Percentiles rank a stretch among this genome's conserved stretches.
These are phyloP conservation scores for Panthera uncia DNA, from an alignment of 2,113 vertebrate species.

Conservation along the genomic window DNA sequence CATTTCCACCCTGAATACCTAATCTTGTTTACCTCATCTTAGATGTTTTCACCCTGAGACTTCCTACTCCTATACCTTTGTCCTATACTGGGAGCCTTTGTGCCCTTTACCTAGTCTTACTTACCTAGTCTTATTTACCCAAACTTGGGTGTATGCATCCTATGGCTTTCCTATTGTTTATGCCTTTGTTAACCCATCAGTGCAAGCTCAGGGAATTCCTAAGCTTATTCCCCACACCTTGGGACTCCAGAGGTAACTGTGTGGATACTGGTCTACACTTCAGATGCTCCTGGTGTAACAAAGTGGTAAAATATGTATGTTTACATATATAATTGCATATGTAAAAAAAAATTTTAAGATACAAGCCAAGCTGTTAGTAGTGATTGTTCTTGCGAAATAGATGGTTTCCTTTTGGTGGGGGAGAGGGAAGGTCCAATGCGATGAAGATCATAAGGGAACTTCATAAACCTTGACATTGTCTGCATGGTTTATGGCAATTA, in stretches of 20 bases:
- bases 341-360: not conserved
- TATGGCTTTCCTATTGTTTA: no score
- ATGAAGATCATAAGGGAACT: not conserved
- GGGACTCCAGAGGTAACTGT: not conserved
- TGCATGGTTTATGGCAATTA: not conserved
- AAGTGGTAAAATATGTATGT: not conserved
- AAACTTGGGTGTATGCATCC: no score
- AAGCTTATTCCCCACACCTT: not conserved
- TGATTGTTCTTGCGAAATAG: no score
- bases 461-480: not conserved
- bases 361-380: not conserved
- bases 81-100: no score
- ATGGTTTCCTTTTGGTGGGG: fast-evolving
- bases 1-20: no score
- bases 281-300: not conserved
- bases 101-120: no score
- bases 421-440: not conserved
- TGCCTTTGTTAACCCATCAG: no score
- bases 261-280: not conserved
- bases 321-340: not conserved
- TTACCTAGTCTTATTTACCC: no score
- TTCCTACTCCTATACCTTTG: no score
- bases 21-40: no score
- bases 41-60: no score
- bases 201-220: no score